Conservation (phyloP, 2,113 vertebrate genomes). For the Ceyx margarethae region DNA sequence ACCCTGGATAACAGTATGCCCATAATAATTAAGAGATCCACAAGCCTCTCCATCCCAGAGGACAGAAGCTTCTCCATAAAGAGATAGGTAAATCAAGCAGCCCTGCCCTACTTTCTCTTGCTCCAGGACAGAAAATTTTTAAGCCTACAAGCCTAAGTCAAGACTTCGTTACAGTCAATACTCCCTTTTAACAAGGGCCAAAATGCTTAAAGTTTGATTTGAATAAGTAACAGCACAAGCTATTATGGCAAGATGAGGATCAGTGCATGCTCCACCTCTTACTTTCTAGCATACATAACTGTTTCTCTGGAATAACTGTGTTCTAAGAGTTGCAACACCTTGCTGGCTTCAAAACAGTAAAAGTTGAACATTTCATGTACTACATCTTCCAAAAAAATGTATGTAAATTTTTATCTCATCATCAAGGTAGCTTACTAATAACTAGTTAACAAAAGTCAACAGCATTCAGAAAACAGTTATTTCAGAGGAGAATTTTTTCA, state of each 20-base stretch:
- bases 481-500: background rate
- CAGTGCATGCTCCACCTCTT: background rate
- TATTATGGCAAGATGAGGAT: background rate
- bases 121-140: background rate
- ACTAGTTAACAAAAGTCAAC: background rate
- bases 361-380: background rate
- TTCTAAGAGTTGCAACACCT: background rate
- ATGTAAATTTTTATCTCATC: background rate
- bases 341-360: background rate
- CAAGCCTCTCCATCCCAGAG: background rate
- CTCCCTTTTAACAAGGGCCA: background rate
- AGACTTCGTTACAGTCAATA: background rate
- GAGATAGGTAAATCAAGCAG: background rate
- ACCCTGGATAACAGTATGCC: background rate
- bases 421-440: background rate
- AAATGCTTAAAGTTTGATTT: background rate
- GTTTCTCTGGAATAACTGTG: background rate
- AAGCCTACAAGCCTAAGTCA: background rate
- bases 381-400: background rate
- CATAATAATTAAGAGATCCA: background rate
- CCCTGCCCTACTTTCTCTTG: background rate
- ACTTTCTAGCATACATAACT: background rate
- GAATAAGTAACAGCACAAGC: background rate
- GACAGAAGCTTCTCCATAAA: background rate
- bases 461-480: background rate